A percentile compares a stretch with the other conserved stretches of the same genome.
Conservation (phyloP, 2,113 vertebrate genomes). For the Aptenodytes patagonicus region DNA sequence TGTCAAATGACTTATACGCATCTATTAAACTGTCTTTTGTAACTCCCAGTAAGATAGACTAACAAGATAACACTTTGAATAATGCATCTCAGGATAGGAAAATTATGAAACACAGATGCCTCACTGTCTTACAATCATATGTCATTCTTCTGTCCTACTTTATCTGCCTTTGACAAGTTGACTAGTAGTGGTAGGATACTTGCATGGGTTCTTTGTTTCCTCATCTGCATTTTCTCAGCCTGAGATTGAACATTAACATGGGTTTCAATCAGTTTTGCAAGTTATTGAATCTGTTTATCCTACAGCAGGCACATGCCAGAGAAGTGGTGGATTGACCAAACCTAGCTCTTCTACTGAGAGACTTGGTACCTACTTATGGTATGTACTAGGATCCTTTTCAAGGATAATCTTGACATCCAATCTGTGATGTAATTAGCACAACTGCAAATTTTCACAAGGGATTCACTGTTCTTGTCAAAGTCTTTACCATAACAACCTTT, state of each 20-base stretch:
- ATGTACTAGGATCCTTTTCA: conserved; percentile 32
- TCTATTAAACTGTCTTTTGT: conserved; percentile 18
- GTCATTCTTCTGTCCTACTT: conserved; percentile 46
- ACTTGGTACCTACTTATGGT: background rate
- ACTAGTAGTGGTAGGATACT: background rate
- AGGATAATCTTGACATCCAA: conserved; percentile 54
- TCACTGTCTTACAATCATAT: background rate
- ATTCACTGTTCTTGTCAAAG: conserved; percentile 71
- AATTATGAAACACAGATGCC: conserved; percentile 12
- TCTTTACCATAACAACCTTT: conserved; percentile 66
- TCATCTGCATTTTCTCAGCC: conserved; percentile 4
- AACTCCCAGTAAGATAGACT: background rate
- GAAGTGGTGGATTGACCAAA: conserved; percentile 32
- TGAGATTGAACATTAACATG: conserved; percentile 23
- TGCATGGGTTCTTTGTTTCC: background rate
- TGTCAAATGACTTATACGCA: background rate
- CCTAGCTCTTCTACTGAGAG: conserved; percentile 20
- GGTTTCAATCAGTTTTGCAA: conserved; percentile 18
- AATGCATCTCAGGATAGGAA: background rate
- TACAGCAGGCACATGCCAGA: background rate
- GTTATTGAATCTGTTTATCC: conserved; percentile 30
- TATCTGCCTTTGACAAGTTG: conserved; percentile 37
- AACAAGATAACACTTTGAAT: conserved; percentile 28
- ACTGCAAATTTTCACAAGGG: conserved; percentile 68
- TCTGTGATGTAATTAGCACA: conserved; percentile 68